Conservation (phyloP, 2,113 vertebrate genomes). For the Rafetus swinhoei region DNA sequence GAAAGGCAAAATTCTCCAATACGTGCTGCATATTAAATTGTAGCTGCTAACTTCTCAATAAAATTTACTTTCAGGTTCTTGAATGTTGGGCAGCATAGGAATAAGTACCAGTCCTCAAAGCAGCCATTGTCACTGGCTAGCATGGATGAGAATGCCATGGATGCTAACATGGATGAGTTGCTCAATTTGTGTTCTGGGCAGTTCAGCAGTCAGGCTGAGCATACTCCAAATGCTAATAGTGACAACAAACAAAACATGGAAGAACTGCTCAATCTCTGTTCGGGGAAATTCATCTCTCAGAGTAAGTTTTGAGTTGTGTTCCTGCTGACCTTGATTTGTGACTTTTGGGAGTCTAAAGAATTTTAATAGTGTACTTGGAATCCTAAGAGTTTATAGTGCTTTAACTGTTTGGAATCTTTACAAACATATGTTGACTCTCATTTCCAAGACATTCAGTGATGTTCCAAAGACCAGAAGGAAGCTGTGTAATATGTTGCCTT, state of each 20-base stretch:
- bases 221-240: neutral
- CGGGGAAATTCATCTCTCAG: constrained; percentile 86
- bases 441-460: neutral
- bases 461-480: rapidly evolving
- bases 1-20: neutral
- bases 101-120: constrained; percentile 84
- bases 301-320: constrained; percentile 62
- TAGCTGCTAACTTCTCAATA: neutral
- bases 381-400: neutral
- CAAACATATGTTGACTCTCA: neutral
- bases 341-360: neutral
- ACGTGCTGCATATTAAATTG: too few relatives aligned
- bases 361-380: neutral
- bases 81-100: constrained; percentile 82
- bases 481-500: neutral
- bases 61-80: constrained; percentile 76
- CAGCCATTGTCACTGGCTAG: constrained; percentile 87
- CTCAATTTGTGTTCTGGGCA: constrained; percentile 91
- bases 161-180: constrained; percentile 96
- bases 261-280: constrained; percentile 90
- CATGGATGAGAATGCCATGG: constrained; percentile 98
- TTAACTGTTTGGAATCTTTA: neutral
- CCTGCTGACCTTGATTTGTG: neutral
- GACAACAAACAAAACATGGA: constrained; percentile 84
- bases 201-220: constrained; percentile 75